Evolutionary conservation across 2,888 invertebrate genomes (phyloP).

Genomic region (Drosophila acutilabella): DNA sequence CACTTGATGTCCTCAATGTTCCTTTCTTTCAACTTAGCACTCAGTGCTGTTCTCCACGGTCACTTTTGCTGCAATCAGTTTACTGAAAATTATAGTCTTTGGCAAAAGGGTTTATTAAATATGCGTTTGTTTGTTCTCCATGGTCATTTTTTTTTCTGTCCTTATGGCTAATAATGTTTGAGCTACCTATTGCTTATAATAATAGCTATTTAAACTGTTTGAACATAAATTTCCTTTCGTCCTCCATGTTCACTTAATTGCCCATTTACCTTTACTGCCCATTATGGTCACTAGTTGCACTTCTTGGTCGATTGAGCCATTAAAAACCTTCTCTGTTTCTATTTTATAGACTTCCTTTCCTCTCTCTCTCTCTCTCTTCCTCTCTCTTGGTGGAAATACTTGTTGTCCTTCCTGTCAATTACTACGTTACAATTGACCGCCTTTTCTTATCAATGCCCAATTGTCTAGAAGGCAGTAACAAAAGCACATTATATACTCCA

Average conservation of each 20-base stretch:
- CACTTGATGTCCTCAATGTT: too few relatives aligned
- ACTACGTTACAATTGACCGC: constrained; percentile 28
- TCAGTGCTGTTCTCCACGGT: not conserved
- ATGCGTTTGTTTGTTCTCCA: not conserved
- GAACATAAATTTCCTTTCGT: too few relatives aligned
- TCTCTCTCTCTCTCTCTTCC: not conserved
- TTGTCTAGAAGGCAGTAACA: constrained; percentile 4
- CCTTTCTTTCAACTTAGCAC: not conserved
- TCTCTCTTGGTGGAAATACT: not conserved
- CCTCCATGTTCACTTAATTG: constrained; percentile 3
- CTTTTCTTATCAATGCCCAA: constrained; percentile 17
- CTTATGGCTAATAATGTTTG: too few relatives aligned
- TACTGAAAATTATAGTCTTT: too few relatives aligned
- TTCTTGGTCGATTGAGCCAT: not conserved
- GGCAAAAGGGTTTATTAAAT: too few relatives aligned
- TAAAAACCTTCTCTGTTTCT: not conserved
- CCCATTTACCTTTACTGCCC: not conserved
- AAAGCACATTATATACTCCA: constrained; percentile 23
- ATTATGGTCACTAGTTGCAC: constrained; percentile 6
- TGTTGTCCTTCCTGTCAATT: constrained; percentile 28
- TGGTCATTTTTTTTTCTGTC: not conserved
- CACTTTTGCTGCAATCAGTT: not conserved
- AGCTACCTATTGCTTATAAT: too few relatives aligned
- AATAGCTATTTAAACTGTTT: too few relatives aligned
- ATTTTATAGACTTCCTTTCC: not conserved